Conservation (phyloP, 1,140 invertebrate species). For the Drosophila miranda region DNA sequence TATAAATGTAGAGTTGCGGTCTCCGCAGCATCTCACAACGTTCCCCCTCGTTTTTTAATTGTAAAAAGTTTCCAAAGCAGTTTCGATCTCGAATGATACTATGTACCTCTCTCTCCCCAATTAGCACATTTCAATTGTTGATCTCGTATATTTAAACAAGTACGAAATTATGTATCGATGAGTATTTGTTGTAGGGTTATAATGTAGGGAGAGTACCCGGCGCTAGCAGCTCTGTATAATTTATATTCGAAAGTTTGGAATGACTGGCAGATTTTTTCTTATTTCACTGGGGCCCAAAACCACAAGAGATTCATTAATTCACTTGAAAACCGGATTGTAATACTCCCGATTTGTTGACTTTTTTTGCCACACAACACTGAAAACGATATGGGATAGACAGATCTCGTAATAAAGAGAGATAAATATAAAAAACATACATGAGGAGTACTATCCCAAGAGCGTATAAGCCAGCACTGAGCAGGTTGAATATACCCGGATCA, state of each 20-base stretch:
- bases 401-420: background rate
- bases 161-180: conserved; percentile 5
- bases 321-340: conserved; percentile 67
- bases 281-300: background rate
- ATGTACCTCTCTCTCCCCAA: background rate
- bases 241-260: conserved; percentile 32
- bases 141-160: conserved; percentile 27
- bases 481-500: conserved; percentile 84
- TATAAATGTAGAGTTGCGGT: too few relatives aligned
- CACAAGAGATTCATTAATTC: conserved; percentile 5
- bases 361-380: conserved; percentile 58
- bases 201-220: conserved; percentile 2
- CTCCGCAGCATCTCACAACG: too few relatives aligned
- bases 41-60: too few relatives aligned
- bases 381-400: conserved; percentile 7
- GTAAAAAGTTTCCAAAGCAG: conserved; percentile 7
- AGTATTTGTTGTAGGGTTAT: background rate
- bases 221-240: conserved; percentile 23
- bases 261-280: conserved; percentile 9
- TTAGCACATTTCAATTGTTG: conserved; percentile 2
- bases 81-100: background rate
- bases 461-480: conserved; percentile 82
- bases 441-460: conserved; percentile 79
- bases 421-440: conserved; percentile 76
- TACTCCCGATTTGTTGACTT: conserved; percentile 42